phyloP scores from a whole-genome alignment of 2,113 vertebrate genomes.

The Panurus biarmicus region DNA sequence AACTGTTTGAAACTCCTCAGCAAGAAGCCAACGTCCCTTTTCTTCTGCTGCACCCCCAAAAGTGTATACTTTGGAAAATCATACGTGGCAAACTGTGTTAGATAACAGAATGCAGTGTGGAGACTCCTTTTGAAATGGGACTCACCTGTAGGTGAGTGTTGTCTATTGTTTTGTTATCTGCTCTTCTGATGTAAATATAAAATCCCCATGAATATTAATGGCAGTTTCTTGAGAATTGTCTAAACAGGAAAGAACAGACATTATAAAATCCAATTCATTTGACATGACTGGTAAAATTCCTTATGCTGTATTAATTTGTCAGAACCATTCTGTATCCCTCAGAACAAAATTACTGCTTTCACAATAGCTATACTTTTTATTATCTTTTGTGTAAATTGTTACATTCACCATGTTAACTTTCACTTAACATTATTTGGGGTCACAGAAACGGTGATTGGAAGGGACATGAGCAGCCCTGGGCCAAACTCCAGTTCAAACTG shows the following conservation, averaged over 20 bases:
- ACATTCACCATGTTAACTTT: not conserved
- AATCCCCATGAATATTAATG: not conserved
- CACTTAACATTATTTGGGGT: not conserved
- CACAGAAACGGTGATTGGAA: not conserved
- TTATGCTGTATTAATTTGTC: not conserved
- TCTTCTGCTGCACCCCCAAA: not conserved
- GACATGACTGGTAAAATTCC: not conserved
- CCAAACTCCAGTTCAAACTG: not conserved
- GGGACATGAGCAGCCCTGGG: not conserved
- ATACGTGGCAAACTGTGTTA: not conserved
- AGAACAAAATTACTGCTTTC: not conserved
- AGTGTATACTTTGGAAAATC: not conserved
- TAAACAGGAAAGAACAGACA: not conserved
- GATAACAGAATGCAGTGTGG: not conserved
- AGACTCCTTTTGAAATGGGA: not conserved
- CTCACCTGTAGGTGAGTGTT: not conserved
- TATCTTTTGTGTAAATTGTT: not conserved
- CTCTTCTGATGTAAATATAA: not conserved
- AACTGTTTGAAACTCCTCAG: not conserved
- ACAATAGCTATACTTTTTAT: not conserved
- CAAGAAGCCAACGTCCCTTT: not conserved
- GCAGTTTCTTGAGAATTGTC: not conserved
- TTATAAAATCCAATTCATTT: not conserved
- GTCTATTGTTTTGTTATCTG: not conserved
- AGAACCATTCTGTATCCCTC: not conserved